These are phyloP conservation scores for Galerucella nymphaeae DNA, from an alignment of 2,888 invertebrate species.

Conservation along the genomic window DNA sequence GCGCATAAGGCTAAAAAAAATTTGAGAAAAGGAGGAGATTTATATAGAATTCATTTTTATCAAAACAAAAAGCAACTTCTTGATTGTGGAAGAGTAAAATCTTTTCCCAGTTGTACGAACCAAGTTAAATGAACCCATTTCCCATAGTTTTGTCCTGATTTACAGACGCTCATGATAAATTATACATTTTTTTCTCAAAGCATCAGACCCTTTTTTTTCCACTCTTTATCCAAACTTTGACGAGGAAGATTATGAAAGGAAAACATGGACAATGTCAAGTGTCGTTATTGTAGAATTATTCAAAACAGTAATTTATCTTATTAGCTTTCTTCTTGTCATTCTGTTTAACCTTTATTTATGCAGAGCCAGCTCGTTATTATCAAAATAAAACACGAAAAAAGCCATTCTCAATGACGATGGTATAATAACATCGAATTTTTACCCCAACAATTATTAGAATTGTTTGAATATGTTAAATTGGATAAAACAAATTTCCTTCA, in stretches of 20 bases:
- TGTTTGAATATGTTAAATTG: neutral
- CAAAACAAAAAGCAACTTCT: too few species aligned
- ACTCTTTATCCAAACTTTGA: constrained; percentile 25
- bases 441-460: neutral
- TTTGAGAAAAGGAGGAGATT: too few species aligned
- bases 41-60: too few species aligned
- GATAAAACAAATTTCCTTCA: neutral
- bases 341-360: constrained; percentile 27
- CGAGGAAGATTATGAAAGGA: constrained; percentile 45
- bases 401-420: constrained; percentile 27
- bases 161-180: constrained; percentile 18
- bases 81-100: too few species aligned
- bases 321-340: constrained; percentile 53
- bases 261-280: constrained; percentile 53
- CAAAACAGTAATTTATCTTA: constrained; percentile 56
- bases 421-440: constrained; percentile 15
- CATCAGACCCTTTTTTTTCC: constrained; percentile 45
- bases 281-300: constrained; percentile 53
- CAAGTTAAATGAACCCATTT: too few species aligned
- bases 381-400: constrained; percentile 25
- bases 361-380: constrained; percentile 33
- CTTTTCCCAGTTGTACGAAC: too few species aligned
- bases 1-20: too few species aligned
- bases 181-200: neutral
- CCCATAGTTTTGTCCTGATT: neutral